Conservation (phyloP, 2,888 invertebrate genomes). For the Actias luna region DNA sequence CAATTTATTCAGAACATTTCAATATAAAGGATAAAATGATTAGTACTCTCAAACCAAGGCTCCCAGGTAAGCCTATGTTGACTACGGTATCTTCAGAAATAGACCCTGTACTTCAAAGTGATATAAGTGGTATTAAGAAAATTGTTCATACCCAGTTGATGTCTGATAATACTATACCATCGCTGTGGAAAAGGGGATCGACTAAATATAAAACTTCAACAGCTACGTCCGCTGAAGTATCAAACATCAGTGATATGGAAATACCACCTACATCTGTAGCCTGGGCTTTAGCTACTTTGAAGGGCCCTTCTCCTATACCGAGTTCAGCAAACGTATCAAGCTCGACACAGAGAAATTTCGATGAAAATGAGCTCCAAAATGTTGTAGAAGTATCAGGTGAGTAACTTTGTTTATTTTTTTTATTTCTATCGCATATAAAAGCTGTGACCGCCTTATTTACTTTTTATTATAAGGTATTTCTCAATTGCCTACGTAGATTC, state of each 20-base stretch:
- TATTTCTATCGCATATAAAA: not conserved
- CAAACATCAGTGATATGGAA: conserved; percentile 57
- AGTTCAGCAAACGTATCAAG: conserved; percentile 45
- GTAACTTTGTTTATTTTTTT: conserved; percentile 22
- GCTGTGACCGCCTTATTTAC: too few relatives aligned
- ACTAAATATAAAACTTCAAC: conserved; percentile 64
- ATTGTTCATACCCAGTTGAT: conserved; percentile 66
- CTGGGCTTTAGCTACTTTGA: conserved; percentile 76
- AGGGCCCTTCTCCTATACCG: conserved; percentile 59
- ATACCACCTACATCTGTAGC: conserved; percentile 77
- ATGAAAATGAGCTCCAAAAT: conserved; percentile 74
- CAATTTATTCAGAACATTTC: conserved; percentile 72
- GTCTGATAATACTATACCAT: conserved; percentile 73
- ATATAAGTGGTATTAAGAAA: conserved; percentile 62
- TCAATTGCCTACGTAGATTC: too few relatives aligned
- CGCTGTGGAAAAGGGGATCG: conserved; percentile 76
- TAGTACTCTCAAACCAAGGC: conserved; percentile 41
- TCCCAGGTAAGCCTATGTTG: conserved; percentile 48
- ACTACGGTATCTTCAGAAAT: conserved; percentile 75
- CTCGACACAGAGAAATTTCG: conserved; percentile 50
- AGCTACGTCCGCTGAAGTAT: conserved; percentile 47
- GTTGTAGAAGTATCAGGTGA: conserved; percentile 66
- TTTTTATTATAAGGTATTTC: too few relatives aligned
- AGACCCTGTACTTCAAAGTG: conserved; percentile 72
- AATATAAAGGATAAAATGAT: conserved; percentile 59